These are phyloP conservation scores for Phasia obesa DNA, from an alignment of 2,888 invertebrate genomes.

Conservation along the genomic window DNA sequence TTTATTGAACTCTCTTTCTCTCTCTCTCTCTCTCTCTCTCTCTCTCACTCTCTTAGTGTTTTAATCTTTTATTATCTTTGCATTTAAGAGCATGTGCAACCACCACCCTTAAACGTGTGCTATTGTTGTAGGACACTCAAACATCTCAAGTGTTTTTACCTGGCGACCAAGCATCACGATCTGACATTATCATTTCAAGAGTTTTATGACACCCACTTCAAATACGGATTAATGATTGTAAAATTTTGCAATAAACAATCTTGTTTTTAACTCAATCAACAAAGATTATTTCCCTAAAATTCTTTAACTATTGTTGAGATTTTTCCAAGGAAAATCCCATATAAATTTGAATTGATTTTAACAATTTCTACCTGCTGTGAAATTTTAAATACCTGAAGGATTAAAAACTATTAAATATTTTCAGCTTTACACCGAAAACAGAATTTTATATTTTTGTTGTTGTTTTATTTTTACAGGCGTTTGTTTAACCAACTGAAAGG, in stretches of 20 bases:
- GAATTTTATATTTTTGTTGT: not conserved
- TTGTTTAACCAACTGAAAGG: conserved; percentile 72
- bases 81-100: conserved; percentile 25
- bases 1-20: no score
- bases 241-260: conserved; percentile 7
- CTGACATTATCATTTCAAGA: conserved; percentile 40
- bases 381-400: not conserved
- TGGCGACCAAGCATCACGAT: conserved; percentile 9
- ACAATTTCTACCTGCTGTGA: conserved; percentile 31
- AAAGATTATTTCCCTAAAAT: not conserved
- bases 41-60: not conserved
- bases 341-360: conserved; percentile 25
- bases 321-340: conserved; percentile 39
- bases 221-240: not conserved
- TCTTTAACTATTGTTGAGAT: not conserved
- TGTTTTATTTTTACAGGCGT: conserved; percentile 70
- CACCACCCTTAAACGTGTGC: conserved; percentile 30
- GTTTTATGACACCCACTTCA: conserved; percentile 45
- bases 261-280: not conserved
- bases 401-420: no score
- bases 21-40: conserved; percentile 5
- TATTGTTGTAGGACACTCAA: conserved; percentile 6
- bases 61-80: conserved; percentile 1
- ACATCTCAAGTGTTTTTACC: conserved; percentile 52
- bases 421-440: no score